phyloP scores from a whole-genome alignment of 1,140 invertebrate species.

The Rhagoletis pomonella region DNA sequence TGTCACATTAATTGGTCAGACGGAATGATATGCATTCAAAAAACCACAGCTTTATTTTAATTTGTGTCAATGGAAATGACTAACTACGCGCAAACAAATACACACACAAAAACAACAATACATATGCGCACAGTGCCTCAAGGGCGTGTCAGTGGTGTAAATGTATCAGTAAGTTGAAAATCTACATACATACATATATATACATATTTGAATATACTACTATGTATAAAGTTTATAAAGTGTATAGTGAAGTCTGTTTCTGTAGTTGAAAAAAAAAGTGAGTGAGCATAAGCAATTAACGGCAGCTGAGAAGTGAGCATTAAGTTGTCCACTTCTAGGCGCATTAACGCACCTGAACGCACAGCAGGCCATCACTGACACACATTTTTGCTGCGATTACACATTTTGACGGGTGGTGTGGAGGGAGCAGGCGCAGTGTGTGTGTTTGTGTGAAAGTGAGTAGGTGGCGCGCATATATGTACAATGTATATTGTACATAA shows the following conservation, averaged over 20 bases:
- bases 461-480: neutral
- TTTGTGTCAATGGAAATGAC: slow-evolving; percentile 19
- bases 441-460: neutral
- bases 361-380: neutral
- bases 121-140: neutral
- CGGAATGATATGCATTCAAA: neutral
- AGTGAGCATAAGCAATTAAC: slow-evolving; percentile 28
- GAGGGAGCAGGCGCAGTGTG: too few species aligned
- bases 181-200: too few species aligned
- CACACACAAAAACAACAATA: neutral
- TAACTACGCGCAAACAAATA: neutral
- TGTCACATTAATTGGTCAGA: slow-evolving; percentile 5
- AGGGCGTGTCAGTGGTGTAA: slow-evolving; percentile 11
- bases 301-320: slow-evolving; percentile 1
- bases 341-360: slow-evolving; percentile 34
- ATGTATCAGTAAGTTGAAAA: slow-evolving; percentile 5
- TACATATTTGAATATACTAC: too few species aligned
- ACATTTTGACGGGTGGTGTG: too few species aligned
- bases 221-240: too few species aligned
- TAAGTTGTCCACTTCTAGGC: slow-evolving; percentile 44
- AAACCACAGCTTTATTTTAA: slow-evolving; percentile 44
- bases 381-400: neutral
- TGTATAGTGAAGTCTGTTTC: too few species aligned
- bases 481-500: neutral
- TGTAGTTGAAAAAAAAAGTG: neutral